Conservation (phyloP, 1,140 invertebrate genomes). For the Megathymus violae region DNA sequence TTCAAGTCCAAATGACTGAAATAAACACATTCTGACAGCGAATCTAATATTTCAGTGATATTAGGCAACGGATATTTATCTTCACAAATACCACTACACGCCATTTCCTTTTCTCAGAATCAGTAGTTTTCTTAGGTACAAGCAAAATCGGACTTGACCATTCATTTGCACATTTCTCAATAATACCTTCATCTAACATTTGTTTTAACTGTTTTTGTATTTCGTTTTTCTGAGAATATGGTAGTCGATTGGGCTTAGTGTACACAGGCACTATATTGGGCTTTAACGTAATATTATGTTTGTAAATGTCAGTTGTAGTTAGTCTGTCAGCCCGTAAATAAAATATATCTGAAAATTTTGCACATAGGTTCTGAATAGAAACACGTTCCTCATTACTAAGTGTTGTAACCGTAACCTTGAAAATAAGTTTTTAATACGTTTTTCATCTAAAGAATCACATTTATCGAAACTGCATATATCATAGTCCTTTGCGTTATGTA, state of each 20-base stretch:
- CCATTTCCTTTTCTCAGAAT: constrained; percentile 33
- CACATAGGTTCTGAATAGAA: too few species aligned
- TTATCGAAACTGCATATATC: too few species aligned
- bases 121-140: constrained; percentile 36
- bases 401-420: too few species aligned
- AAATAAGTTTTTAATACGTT: too few species aligned
- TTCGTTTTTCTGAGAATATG: constrained; percentile 13
- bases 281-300: too few species aligned
- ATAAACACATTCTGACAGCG: constrained; percentile 58
- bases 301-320: too few species aligned
- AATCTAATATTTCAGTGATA: constrained; percentile 33
- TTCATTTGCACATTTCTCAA: constrained; percentile 15
- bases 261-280: too few species aligned
- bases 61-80: constrained; percentile 38
- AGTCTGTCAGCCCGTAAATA: too few species aligned
- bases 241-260: constrained; percentile 10
- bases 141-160: constrained; percentile 31
- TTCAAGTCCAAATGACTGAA: constrained; percentile 81
- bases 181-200: constrained; percentile 13
- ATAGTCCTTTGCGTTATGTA: too few species aligned
- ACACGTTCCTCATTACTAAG: too few species aligned
- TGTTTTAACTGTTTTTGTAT: constrained; percentile 4
- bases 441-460: too few species aligned
- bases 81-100: constrained; percentile 38
- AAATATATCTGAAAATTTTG: too few species aligned